Percentiles rank a stretch among this genome's conserved stretches.
These are phyloP conservation scores for Leptopilina myrica DNA, from an alignment of 2,888 invertebrate species.

Conservation along the genomic window DNA sequence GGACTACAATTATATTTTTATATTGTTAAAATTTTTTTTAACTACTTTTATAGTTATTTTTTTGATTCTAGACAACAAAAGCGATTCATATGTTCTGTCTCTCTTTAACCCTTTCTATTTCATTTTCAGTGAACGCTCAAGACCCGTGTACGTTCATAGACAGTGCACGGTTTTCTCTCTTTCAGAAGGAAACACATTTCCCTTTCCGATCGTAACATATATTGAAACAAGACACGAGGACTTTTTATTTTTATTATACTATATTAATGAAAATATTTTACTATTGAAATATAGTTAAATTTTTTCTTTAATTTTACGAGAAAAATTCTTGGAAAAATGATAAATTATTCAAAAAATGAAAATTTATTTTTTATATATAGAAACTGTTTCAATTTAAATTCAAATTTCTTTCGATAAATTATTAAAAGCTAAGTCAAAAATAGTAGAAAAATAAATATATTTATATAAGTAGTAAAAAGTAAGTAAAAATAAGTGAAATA, in stretches of 20 bases:
- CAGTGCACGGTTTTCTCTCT: constrained; percentile 23
- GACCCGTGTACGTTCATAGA: constrained; percentile 20
- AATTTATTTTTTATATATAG: too few species aligned
- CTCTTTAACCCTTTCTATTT: constrained; percentile 38
- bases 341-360: too few species aligned
- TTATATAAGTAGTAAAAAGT: too few species aligned
- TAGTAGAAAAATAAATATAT: too few species aligned
- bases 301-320: too few species aligned
- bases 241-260: not conserved
- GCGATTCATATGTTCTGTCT: constrained; percentile 14
- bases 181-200: constrained; percentile 35
- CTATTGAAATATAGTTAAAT: too few species aligned
- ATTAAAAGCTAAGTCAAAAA: too few species aligned
- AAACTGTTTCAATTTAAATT: too few species aligned
- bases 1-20: not conserved
- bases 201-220: constrained; percentile 13
- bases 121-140: constrained; percentile 34
- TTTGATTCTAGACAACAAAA: constrained; percentile 10
- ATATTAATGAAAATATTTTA: not conserved
- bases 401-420: too few species aligned
- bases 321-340: too few species aligned
- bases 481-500: too few species aligned
- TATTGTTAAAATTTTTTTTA: not conserved
- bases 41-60: not conserved
- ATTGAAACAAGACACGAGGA: constrained; percentile 19